Evolutionary conservation across 1,140 invertebrate species (phyloP), one percentile per base, ranked within the genome.

Genomic region (Schmidtea mediterranea): DNA sequence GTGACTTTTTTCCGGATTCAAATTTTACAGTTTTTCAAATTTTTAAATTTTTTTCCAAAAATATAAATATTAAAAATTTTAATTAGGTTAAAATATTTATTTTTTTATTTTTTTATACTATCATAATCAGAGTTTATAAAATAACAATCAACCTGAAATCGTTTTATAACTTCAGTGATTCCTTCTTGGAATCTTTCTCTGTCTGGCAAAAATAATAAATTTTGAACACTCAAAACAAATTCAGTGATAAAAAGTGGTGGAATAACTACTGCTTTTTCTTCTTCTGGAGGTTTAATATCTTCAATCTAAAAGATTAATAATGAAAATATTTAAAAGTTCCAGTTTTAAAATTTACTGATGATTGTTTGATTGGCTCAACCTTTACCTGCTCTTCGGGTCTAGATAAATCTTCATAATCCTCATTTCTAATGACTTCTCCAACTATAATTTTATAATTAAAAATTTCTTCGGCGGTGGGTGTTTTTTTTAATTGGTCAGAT

Each of bases 401-500:
- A 5, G 43, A 48, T 37, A 45, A 39, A 24, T 50, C 45, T 6
- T 52, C 52, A 46, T 53, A 48, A 21, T 52, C 51, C 13, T 54
- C 51, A 16, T 49, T 46, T 26, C 52, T 39, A 1, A 24, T n/a
- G 22, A 54, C 47, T 23, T 48, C 43, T 13, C 47, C 46, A 6
- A 32, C 26, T 6, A 32, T 32, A 10, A 32, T 32, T 50, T 53
- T 37, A 21, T 26, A 15, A 18, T 18, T 41, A 18, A 47, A 3
- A 12, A 36, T 50, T 18, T 53, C 49, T 38, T 58, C 56, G n/a
- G 54, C 51, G 8, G 53, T 36, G 5, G 26, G 15, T n/a, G 23
- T 57, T 50, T 67, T 72, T 54, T 71, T 60, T 0, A 74, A 59
- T 55, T 78, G 74, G 24, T 60, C 62, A 19, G 70, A 63, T 15